Percentiles rank a stretch among this genome's conserved stretches.
Conservation (phyloP, 2,888 invertebrate species). For the Drosophila nigricruria region DNA sequence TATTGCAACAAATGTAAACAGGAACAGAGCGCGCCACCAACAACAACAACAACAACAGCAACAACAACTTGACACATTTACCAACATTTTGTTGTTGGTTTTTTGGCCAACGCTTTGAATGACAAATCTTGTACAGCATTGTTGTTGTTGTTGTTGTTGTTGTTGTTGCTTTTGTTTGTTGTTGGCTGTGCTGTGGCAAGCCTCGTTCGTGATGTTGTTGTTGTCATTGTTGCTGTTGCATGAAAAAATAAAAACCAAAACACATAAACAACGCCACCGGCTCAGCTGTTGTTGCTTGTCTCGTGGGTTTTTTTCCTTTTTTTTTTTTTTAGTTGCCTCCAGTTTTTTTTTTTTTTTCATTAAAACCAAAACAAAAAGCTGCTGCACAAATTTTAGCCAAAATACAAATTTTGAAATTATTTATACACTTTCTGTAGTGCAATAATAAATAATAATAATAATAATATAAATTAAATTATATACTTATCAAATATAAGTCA, state of each 20-base stretch:
- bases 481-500: no score
- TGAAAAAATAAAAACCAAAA: constrained; percentile 56
- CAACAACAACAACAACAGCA: constrained; percentile 11
- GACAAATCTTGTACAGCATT: constrained; percentile 65
- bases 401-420: constrained; percentile 1
- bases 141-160: constrained; percentile 31
- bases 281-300: constrained; percentile 40
- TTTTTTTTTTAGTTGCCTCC: constrained; percentile 21
- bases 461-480: neutral
- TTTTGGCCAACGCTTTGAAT: constrained; percentile 52
- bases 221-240: constrained; percentile 51
- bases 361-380: constrained; percentile 25
- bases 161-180: neutral
- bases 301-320: constrained; percentile 14
- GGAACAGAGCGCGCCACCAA: constrained; percentile 48
- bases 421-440: constrained; percentile 31
- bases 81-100: constrained; percentile 65
- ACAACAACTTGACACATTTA: constrained; percentile 69
- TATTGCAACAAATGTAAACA: constrained; percentile 67
- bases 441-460: no score
- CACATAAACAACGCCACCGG: constrained; percentile 61
- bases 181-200: constrained; percentile 38
- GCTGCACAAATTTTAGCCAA: neutral
- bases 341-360: constrained; percentile 43
- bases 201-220: constrained; percentile 42